Evolutionary conservation across 2,888 invertebrate genomes (phyloP), one percentile per base, ranked within the genome.

Genomic region (Anodontia alba): DNA sequence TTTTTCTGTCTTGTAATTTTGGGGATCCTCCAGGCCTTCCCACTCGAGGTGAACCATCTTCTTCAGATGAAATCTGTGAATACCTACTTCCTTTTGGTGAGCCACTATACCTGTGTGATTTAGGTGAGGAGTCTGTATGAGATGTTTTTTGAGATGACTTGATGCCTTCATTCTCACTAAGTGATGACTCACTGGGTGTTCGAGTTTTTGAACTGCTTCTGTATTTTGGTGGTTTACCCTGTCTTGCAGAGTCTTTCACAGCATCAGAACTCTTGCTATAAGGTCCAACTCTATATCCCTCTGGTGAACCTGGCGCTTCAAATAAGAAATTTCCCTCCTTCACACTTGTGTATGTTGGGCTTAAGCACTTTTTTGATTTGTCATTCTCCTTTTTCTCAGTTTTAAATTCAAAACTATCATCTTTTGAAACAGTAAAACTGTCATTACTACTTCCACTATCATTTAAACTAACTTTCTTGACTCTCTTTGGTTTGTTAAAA

Each of bases 181-280:
- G 78, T 33, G 91, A 91, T n/a, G 92, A 91, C 72, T 92, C 91
- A 76, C 92, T 91, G 26, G 90, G 86, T 33, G 91, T 90, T 15
- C 91, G 82, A 15, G 86, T 82, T 57, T 87, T 84, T 42, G 89
- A 85, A 57, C 76, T 87, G 73, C 89, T 88, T 49, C 89, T 80
- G 77, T 90, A 87, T 36, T 87, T 81, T 1, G 91, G 91, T 10
- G 92, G 91, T 68, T 90, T 90, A 7, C 83, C 87, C 62, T 86
- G 83, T 29, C 73, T 66, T 20, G 75, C 74, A 33, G 76, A 78
- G 36, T 80, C 78, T 42, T 78, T 79, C 29, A 12, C 5, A 1
- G 23, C 17, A 12, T 62, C 62, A 33, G 62, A 31, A 31, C 31
- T 23, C 33, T 62, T 62, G 1, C 17, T 31, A 33, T 15, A 33